These are phyloP conservation scores for Drosophila rubida DNA, from an alignment of 2,888 invertebrate genomes.

Conservation along the genomic window DNA sequence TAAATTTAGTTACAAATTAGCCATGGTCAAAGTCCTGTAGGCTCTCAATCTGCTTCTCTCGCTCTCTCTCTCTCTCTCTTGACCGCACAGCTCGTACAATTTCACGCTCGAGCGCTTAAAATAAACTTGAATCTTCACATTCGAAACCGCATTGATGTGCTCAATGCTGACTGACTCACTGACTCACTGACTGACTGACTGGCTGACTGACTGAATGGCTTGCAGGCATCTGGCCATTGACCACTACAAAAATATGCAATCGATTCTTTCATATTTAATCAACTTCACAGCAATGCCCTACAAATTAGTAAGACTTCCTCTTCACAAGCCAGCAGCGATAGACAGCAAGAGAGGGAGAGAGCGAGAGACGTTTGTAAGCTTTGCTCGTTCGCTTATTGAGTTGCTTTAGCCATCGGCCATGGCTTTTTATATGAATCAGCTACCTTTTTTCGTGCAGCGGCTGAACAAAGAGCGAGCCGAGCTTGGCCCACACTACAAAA, in stretches of 20 bases:
- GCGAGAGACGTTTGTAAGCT: not conserved
- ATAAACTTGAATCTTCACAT: slow-evolving; percentile 30
- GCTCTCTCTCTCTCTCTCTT: not conserved
- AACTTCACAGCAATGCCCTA: slow-evolving; percentile 52
- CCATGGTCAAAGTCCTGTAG: slow-evolving; percentile 38
- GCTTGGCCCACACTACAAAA: slow-evolving; percentile 55
- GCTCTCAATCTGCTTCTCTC: not conserved
- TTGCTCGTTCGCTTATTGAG: slow-evolving; percentile 63
- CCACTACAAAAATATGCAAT: slow-evolving; percentile 45
- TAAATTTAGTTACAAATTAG: slow-evolving; percentile 75
- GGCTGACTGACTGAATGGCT: not conserved
- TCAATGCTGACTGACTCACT: slow-evolving; percentile 1
- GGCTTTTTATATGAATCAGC: slow-evolving; percentile 69
- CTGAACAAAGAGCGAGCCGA: slow-evolving; percentile 37
- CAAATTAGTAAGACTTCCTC: slow-evolving; percentile 71
- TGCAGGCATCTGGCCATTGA: slow-evolving; percentile 8
- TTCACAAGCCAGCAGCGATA: slow-evolving; percentile 13
- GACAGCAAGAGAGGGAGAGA: not conserved
- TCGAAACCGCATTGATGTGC: slow-evolving; percentile 35
- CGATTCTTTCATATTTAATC: slow-evolving; percentile 73
- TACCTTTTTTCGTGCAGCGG: slow-evolving; percentile 41
- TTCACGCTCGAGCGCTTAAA: slow-evolving; percentile 51
- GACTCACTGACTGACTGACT: not conserved
- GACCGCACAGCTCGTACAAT: slow-evolving; percentile 35
- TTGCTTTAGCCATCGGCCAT: slow-evolving; percentile 69